Evolutionary conservation across 2,113 vertebrate genomes (phyloP).

Genomic region (Echinops telfairi): DNA sequence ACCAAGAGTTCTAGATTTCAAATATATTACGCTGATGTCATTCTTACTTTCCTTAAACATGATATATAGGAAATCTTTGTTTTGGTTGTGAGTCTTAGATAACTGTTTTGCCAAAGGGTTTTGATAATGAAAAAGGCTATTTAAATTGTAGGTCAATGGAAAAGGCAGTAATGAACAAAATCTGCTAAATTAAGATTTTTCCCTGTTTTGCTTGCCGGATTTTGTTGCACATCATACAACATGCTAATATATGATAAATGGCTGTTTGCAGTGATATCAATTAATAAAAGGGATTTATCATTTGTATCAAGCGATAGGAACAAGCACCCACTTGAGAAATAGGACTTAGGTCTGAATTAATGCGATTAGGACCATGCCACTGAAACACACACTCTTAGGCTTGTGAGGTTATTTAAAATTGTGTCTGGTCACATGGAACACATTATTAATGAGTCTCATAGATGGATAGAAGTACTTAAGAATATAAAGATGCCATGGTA

Average conservation of each 20-base stretch:
- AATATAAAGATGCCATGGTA: constrained; percentile 58
- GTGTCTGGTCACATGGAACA: constrained; percentile 73
- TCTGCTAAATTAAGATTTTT: constrained; percentile 61
- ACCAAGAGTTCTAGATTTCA: constrained; percentile 9
- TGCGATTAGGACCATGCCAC: constrained; percentile 68
- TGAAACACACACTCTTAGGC: constrained; percentile 57
- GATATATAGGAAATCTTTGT: background rate
- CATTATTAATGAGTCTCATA: constrained; percentile 76
- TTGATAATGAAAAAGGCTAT: constrained; percentile 55
- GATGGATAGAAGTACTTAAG: constrained; percentile 66
- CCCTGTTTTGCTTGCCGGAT: constrained; percentile 61
- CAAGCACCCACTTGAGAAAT: constrained; percentile 66
- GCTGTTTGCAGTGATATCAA: constrained; percentile 69
- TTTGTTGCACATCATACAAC: constrained; percentile 62
- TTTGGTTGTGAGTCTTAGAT: constrained; percentile 8
- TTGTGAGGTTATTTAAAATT: constrained; percentile 76
- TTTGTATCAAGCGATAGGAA: constrained; percentile 75
- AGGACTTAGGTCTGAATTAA: constrained; percentile 74
- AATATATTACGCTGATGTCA: background rate
- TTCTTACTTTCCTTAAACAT: constrained; percentile 27
- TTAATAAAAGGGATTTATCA: constrained; percentile 75
- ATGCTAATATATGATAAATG: constrained; percentile 68
- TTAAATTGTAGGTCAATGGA: constrained; percentile 51
- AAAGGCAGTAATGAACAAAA: constrained; percentile 54
- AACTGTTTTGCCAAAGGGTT: constrained; percentile 38